Base-by-base conservation (phyloP, 2,888 invertebrate genomes). In the Scelioninae gen. 1 region DNA sequence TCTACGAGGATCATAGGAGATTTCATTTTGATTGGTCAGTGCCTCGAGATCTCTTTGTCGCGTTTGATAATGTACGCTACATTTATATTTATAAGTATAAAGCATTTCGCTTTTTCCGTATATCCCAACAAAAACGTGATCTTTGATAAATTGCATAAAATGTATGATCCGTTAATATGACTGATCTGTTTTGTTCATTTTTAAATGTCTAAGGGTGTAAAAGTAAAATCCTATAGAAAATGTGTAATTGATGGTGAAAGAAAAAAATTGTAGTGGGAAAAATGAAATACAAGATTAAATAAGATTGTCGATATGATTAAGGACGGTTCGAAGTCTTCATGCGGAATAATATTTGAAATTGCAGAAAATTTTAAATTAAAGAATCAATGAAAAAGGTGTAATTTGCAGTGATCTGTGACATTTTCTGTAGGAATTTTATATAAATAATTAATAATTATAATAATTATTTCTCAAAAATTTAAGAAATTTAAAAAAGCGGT, bases 21-120 rank as follows among this genome's bases (percentile, higher is more conserved):
- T 72, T 49, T 51, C 43, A 13, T 31, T 49, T 10, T 49, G 58
- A 71, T 71, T 71, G 71, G 71, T 60, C 38, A 49, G 47, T 53
- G 53, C 10, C 40, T 45, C 45, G 55, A 43, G 62, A 72, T 53
- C 16, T 62, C 13, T 53, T 72, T 31, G 60, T 45, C 58, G 71
- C 60, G 49, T 63, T 63, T 55, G 16, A 43, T 55, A 43, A 47
- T 58, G 47, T n/a, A 47, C 32, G 34, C 29, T 53, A 34, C 53
- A 40, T 38, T 40, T 53, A 49, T 63, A 49, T 63, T 63, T 63
- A 63, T 63, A 63, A 63, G 15, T 56, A 16, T n/a, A 38, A 16
- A 56, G 34, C 15, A 56, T 56, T 56, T 6, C 45, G 23, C 40
- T n/a, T n/a, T n/a, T n/a, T n/a, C n/a, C n/a, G n/a, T 58, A 29